Evolutionary conservation across 2,888 invertebrate genomes (phyloP).

Genomic region (Epinotia bilunana): DNA sequence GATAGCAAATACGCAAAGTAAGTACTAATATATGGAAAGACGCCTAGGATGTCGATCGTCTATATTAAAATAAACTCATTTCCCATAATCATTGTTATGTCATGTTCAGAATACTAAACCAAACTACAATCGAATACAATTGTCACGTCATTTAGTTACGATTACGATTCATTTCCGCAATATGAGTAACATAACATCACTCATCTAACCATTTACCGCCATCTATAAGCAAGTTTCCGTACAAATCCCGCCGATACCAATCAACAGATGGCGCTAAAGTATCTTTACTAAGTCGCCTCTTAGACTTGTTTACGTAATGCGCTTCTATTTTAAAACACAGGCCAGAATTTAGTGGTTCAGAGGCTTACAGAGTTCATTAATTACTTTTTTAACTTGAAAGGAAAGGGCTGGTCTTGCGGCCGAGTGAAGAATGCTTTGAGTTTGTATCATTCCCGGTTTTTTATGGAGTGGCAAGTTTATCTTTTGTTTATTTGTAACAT

Average conservation of each 20-base stretch:
- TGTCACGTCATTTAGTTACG: neutral
- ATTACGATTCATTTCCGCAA: slow-evolving; percentile 8
- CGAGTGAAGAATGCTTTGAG: slow-evolving; percentile 48
- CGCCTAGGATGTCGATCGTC: neutral
- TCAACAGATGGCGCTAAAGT: slow-evolving; percentile 33
- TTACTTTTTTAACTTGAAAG: slow-evolving; percentile 70
- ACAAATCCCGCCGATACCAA: slow-evolving; percentile 3
- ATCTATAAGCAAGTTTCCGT: slow-evolving; percentile 17
- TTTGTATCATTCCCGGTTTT: slow-evolving; percentile 40
- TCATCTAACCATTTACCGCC: slow-evolving; percentile 15
- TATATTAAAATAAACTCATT: neutral
- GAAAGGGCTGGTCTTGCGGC: slow-evolving; percentile 55
- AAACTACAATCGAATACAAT: slow-evolving; percentile 7
- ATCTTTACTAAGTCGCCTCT: slow-evolving; percentile 44
- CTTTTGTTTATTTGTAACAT: slow-evolving; percentile 42
- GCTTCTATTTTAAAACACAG: slow-evolving; percentile 49
- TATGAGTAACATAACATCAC: neutral
- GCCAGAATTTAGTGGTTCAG: slow-evolving; percentile 54
- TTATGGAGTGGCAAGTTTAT: slow-evolving; percentile 39
- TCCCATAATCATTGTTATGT: neutral
- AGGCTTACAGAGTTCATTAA: slow-evolving; percentile 67
- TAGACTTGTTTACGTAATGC: slow-evolving; percentile 43
- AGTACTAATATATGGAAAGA: too few species aligned
- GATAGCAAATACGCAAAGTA: too few species aligned
- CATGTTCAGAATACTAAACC: neutral